These are phyloP conservation scores for Scomber colias DNA, from an alignment of 2,113 vertebrate genomes.

Conservation along the genomic window DNA sequence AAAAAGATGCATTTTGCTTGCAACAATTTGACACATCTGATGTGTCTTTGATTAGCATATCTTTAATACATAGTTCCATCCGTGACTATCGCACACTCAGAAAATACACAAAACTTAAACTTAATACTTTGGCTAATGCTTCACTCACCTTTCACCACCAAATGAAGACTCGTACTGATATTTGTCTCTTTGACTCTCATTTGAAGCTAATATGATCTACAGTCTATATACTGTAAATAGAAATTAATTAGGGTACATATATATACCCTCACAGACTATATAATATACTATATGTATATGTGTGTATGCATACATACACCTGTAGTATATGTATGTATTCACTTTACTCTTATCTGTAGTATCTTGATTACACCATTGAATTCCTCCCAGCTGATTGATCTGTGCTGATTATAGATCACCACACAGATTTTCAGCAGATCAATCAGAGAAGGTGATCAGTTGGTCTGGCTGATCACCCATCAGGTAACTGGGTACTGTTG, in stretches of 20 bases:
- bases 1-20: slow-evolving; percentile 45
- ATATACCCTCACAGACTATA: slow-evolving; percentile 42
- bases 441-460: slow-evolving; percentile 41
- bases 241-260: slow-evolving; percentile 53
- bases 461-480: slow-evolving; percentile 7
- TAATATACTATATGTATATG: slow-evolving; percentile 46
- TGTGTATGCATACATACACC: slow-evolving; percentile 30
- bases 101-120: slow-evolving; percentile 59
- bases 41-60: slow-evolving; percentile 66
- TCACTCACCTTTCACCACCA: slow-evolving; percentile 62
- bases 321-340: slow-evolving; percentile 36
- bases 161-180: slow-evolving; percentile 54
- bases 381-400: slow-evolving; percentile 44
- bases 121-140: slow-evolving; percentile 79
- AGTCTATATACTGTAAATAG: slow-evolving; percentile 63
- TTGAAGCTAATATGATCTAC: slow-evolving; percentile 52
- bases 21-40: slow-evolving; percentile 70
- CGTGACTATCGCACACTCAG: slow-evolving; percentile 50
- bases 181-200: slow-evolving; percentile 44
- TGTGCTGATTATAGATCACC: slow-evolving; percentile 37
- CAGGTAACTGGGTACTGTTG: neutral
- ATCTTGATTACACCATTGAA: slow-evolving; percentile 24
- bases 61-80: slow-evolving; percentile 49
- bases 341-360: slow-evolving; percentile 45
- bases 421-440: too few relatives aligned